Base-by-base conservation (phyloP, 2,888 invertebrate genomes). In the Macaria notata region DNA sequence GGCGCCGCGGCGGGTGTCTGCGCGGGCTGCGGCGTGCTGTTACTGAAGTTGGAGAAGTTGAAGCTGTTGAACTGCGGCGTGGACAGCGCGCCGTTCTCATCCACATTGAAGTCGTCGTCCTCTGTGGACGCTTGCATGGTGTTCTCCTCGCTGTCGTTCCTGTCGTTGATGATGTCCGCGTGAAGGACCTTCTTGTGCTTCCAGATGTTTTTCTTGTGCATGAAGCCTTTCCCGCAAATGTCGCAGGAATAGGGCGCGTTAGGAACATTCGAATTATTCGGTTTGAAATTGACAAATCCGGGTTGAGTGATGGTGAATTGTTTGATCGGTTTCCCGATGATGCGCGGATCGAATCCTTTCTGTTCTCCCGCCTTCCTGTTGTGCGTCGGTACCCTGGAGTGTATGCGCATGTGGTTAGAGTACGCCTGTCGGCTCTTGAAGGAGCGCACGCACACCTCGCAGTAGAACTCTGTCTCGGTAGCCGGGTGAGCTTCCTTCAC, bases 171-270 rank as follows among this genome's bases (percentile, higher is more conserved):
- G 43, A 92, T 75, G 64, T 92, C 92, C 4, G 92, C 90, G 59
- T 92, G 92, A 54, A 92, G 69, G 0, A 93, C 88, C 72, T 92
- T 92, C 71, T 92, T 92, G 64, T 92, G 92, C 69, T 92, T 92
- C 92, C 92, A 92, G 59, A 92, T 92, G 71, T 92, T 92, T 68
- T 92, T 92, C 79, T 92, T 92, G 62, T 92, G 92, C 86, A 92
- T 89, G 65, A 92, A 92, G 36, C 92, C 92, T 73, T 94, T 93
- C n/a, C 94, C 94, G 65, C 95, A 95, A 46, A 93, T 86, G 60
- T 94, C 93, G 73, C 94, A 95, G 43, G 91, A 92, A 65, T 93
- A 93, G 46, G 84, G 92, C 54, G 92, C 92, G 53, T 90, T 89
- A 57, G 90, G 88, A 66, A 92, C 88, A 65, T 85, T 86, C 1